Evolutionary conservation across 2,888 invertebrate species (phyloP).

Genomic region (Drosophila kuntzei): DNA sequence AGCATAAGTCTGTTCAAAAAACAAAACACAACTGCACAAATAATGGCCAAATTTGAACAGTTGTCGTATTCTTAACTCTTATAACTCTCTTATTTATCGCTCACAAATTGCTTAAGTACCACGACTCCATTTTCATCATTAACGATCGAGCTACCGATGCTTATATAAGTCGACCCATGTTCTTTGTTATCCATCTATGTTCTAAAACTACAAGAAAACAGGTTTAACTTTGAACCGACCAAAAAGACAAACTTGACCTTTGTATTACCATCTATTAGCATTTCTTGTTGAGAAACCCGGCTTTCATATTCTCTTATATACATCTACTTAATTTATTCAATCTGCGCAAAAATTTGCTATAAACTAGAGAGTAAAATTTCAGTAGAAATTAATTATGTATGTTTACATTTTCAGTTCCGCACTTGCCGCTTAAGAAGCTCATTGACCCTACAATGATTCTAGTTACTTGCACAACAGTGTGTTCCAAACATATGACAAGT

Average conservation of each 20-base stretch:
- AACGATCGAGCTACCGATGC: conserved; percentile 9
- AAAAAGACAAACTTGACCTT: conserved; percentile 61
- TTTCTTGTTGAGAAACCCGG: conserved; percentile 9
- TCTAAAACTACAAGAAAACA: conserved; percentile 16
- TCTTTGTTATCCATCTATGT: conserved; percentile 9
- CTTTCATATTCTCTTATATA: conserved; percentile 7
- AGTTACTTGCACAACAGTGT: conserved; percentile 35
- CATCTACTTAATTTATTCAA: conserved; percentile 11
- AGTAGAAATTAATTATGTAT: conserved; percentile 35
- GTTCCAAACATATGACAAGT: conserved; percentile 3
- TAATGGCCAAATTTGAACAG: conserved; percentile 39
- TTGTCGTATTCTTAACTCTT: conserved; percentile 14
- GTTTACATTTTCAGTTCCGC: conserved; percentile 22
- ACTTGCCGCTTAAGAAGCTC: conserved; percentile 45
- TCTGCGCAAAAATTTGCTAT: conserved; percentile 8
- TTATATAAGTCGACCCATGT: conserved; percentile 11
- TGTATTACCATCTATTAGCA: conserved; percentile 28
- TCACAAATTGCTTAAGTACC: conserved; percentile 1
- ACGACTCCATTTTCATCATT: conserved; percentile 4
- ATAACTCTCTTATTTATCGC: conserved; percentile 1
- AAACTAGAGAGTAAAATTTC: conserved; percentile 6
- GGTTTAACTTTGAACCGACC: conserved; percentile 35
- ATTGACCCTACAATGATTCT: conserved; percentile 51
- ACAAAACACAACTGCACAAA: conserved; percentile 33
- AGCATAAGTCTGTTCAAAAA: conserved; percentile 10